Base-by-base conservation (phyloP, 2,888 invertebrate genomes). In the Acleris holmiana region DNA sequence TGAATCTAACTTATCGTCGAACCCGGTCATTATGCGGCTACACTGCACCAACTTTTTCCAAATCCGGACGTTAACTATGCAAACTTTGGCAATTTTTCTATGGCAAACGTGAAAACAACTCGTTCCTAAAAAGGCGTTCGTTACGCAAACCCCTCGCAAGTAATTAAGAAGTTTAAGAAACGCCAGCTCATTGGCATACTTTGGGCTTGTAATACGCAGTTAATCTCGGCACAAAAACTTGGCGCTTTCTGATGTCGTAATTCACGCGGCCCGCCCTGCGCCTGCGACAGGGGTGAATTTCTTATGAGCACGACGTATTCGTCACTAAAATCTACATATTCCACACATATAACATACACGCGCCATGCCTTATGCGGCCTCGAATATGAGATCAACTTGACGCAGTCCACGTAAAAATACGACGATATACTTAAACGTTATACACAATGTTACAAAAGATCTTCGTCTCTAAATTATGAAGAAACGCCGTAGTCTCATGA, bases 191-290 rank as follows among this genome's bases (percentile, higher is more conserved):
- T 87, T 85, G 88, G 84, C 84, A 86, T 85, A 88, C 87, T 89
- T 89, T 85, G 76, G 74, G 80, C 85, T 84, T 86, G 86, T 89
- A 88, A 85, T 84, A 88, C 85, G 84, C 85, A 85, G 85, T 86
- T 88, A 88, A 88, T 88, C 87, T 88, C 81, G 73, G 80, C 81
- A 79, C 78, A 88, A 89, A 88, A 89, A 88, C 81, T 89, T 86
- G 79, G 79, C 79, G 76, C 79, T 79, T 78, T 79, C 76, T 78
- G 81, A 85, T 83, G 87, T 85, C 86, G 85, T 89, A 86, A 89
- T 88, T 89, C 86, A 88, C 82, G 73, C 75, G 74, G 77, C 78
- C 80, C 81, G 80, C 82, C 79, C 75, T 69, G 73, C 78, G 84
- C 80, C 78, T 78, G 78, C 78, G 83, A 85, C 84, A 83, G 82